Conservation (phyloP, 2,888 invertebrate genomes). For the Sthenelais limicola region DNA sequence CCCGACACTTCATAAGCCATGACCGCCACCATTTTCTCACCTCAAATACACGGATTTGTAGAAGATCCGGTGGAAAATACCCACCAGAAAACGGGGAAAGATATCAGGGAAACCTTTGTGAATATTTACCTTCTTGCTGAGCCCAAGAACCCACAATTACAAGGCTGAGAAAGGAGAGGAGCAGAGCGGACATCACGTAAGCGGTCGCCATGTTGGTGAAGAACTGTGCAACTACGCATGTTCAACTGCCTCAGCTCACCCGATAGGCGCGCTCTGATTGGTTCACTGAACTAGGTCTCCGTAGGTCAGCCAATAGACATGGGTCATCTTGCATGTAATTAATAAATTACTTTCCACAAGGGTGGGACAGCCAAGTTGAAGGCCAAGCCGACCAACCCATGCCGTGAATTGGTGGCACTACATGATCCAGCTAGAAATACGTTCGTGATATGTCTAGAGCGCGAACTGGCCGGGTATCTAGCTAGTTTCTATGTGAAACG, state of each 20-base stretch:
- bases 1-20: no score
- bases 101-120: no score
- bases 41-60: no score
- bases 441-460: neutral
- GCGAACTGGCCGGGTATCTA: neutral
- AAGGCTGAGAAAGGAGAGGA: neutral
- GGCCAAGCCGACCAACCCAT: neutral
- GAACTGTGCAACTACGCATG: constrained; percentile 8
- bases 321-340: no score
- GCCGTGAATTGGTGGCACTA: neutral
- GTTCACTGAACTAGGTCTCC: neutral
- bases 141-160: neutral
- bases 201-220: constrained; percentile 2
- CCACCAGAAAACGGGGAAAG: no score
- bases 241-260: constrained; percentile 29
- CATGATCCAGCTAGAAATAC: neutral
- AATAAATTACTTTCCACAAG: no score
- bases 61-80: no score
- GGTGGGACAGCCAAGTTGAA: no score
- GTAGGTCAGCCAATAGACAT: constrained; percentile 7
- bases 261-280: constrained; percentile 9
- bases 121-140: constrained; percentile 8
- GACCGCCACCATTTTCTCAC: no score
- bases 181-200: neutral
- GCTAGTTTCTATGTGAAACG: neutral